Evolutionary conservation across 2,797 vertebrate genomes (phyloP).

Genomic region (Bovichtus variegatus): DNA sequence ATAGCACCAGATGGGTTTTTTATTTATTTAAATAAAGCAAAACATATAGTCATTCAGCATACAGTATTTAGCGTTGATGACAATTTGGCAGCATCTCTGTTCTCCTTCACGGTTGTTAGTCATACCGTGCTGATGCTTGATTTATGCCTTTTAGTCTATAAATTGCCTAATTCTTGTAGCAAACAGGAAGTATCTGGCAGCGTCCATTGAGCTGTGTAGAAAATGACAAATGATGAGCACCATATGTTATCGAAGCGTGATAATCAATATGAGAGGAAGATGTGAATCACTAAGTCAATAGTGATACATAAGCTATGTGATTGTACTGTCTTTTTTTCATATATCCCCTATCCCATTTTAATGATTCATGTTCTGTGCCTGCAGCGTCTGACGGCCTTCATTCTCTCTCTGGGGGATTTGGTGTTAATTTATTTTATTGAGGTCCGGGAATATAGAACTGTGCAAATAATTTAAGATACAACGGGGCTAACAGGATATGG

Average conservation of each 20-base stretch:
- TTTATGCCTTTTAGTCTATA: slow-evolving; percentile 49
- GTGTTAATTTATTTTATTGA: slow-evolving; percentile 74
- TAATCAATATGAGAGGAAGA: slow-evolving; percentile 48
- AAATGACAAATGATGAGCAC: slow-evolving; percentile 53
- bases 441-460: slow-evolving; percentile 62
- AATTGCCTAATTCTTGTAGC: slow-evolving; percentile 24
- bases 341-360: slow-evolving; percentile 35
- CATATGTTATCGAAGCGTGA: slow-evolving; percentile 38
- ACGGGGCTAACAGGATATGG: slow-evolving; percentile 54
- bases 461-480: slow-evolving; percentile 67
- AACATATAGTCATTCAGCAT: slow-evolving; percentile 18
- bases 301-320: slow-evolving; percentile 36
- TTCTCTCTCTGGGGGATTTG: slow-evolving; percentile 49
- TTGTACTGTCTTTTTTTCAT: slow-evolving; percentile 2
- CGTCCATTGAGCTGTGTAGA: slow-evolving; percentile 13
- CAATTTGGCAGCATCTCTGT: slow-evolving; percentile 38
- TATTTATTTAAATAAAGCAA: neutral
- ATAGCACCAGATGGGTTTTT: slow-evolving; percentile 18
- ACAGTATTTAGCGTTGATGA: slow-evolving; percentile 6
- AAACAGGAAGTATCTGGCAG: slow-evolving; percentile 35
- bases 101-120: slow-evolving; percentile 36
- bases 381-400: slow-evolving; percentile 39
- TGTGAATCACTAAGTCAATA: slow-evolving; percentile 39
- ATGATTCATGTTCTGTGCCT: slow-evolving; percentile 49
- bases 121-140: slow-evolving; percentile 31